Evolutionary conservation across 2,797 vertebrate genomes (phyloP), one percentile per base, ranked within the genome.

Genomic region (Cuniculus paca): DNA sequence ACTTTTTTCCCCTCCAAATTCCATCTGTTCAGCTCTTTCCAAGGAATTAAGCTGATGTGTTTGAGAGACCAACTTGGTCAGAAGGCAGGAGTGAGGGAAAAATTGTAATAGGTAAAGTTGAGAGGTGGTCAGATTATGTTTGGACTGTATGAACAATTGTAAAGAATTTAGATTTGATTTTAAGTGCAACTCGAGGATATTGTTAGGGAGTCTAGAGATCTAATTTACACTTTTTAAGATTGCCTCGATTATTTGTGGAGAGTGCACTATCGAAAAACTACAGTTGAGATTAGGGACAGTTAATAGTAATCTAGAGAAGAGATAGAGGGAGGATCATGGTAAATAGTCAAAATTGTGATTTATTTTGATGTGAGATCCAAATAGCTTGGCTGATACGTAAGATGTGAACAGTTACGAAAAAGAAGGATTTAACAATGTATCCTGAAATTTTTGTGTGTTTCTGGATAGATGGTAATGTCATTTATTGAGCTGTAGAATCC

Each of bases 161-260:
- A 90, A 83, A 48, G 60, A 87, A 87, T 78, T 78, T 95, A 68
- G 60, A 77, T 95, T 91, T 95, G 36, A 77, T 70, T 70, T 88
- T 61, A 79, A 88, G 31, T 90, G 75, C 16, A 83, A 34, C 58
- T 81, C 36, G 45, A 86, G 78, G 63, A 75, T 74, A 54, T 0
- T 63, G 26, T 36, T 45, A 39, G 54, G 56, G n/a, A 90, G 48
- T 39, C 39, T 78, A 50, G 54, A 39, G 54, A 36, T 87, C 22
- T 94, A 19, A 60, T 87, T 65, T 82, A 31, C 39, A 4, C 48
- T 89, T 94, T 93, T 74, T 31, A 54, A 86, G n/a, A 39, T 74
- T 74, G 20, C 61, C 48, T 34, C 31, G 7, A 58, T 86, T 36
- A 42, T 70, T 56, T 70, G 8, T 93, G 39, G 48, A 78, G 75